Evolutionary conservation across 2,888 invertebrate genomes (phyloP).

Genomic region (Elmis aenea): DNA sequence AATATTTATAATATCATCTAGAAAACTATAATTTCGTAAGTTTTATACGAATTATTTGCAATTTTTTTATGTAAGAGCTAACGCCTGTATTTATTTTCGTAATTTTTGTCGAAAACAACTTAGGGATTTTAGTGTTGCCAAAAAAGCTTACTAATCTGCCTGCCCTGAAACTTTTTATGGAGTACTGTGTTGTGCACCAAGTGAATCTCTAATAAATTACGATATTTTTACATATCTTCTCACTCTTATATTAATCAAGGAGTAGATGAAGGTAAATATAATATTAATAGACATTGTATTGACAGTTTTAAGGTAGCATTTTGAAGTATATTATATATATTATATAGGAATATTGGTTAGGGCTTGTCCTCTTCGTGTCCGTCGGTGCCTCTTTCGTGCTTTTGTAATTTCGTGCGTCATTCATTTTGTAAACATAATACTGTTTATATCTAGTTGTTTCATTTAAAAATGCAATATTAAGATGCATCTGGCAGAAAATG

Average conservation of each 20-base stretch:
- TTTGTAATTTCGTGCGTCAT: conserved; percentile 33
- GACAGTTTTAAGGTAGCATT: neutral
- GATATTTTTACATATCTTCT: conserved; percentile 40
- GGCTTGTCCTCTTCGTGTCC: conserved; percentile 20
- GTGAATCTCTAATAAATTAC: conserved; percentile 30
- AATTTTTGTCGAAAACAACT: neutral
- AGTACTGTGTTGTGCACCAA: conserved; percentile 39
- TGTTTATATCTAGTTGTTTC: too few species aligned
- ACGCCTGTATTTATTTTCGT: neutral
- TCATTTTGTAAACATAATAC: conserved; percentile 2
- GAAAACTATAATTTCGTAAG: too few species aligned
- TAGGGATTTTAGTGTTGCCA: conserved; percentile 23
- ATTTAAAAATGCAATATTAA: too few species aligned
- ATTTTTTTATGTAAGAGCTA: too few species aligned
- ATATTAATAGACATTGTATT: conserved; percentile 1
- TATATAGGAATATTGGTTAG: conserved; percentile 7
- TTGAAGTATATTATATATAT: too few species aligned
- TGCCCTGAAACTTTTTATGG: conserved; percentile 37
- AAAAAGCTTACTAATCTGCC: conserved; percentile 24
- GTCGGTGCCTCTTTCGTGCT: conserved; percentile 29
- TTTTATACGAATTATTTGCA: too few species aligned
- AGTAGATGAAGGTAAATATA: conserved; percentile 44
- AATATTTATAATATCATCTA: too few species aligned
- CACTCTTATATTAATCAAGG: conserved; percentile 38
- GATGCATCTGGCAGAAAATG: too few species aligned